Conservation (phyloP, 2,797 vertebrate genomes). For the Sebastes glaucus region DNA sequence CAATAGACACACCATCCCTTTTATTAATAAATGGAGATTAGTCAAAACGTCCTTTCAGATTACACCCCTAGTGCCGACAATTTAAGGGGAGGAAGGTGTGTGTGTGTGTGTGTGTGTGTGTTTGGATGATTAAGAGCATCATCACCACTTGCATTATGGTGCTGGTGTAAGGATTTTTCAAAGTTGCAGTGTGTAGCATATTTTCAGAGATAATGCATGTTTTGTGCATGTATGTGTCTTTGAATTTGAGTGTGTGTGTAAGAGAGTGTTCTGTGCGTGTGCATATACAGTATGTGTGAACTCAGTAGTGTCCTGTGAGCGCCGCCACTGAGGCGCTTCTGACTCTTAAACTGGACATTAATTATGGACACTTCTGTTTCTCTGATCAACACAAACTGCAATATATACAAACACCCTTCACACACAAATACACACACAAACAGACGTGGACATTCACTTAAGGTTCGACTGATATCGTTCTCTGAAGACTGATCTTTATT, state of each 20-base stretch:
- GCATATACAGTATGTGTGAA: slow-evolving; percentile 65
- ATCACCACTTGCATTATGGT: neutral
- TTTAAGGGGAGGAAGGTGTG: neutral
- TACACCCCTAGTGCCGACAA: neutral
- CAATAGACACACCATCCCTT: neutral
- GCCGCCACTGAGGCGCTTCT: slow-evolving; percentile 84
- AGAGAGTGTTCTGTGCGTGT: neutral
- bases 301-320: slow-evolving; percentile 79
- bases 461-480: neutral
- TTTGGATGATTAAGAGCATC: neutral
- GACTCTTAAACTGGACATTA: slow-evolving; percentile 87
- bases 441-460: neutral
- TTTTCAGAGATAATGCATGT: neutral
- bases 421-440: neutral
- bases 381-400: slow-evolving; percentile 80
- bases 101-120: too few relatives aligned
- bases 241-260: slow-evolving; percentile 62
- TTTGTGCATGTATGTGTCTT: neutral
- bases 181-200: neutral
- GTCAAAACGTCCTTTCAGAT: neutral
- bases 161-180: neutral
- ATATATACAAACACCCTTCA: slow-evolving; percentile 59
- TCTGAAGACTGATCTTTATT: neutral
- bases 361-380: slow-evolving; percentile 89
- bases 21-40: neutral